Conservation (phyloP, 2,797 vertebrate species). For the Anas flavirostris region DNA sequence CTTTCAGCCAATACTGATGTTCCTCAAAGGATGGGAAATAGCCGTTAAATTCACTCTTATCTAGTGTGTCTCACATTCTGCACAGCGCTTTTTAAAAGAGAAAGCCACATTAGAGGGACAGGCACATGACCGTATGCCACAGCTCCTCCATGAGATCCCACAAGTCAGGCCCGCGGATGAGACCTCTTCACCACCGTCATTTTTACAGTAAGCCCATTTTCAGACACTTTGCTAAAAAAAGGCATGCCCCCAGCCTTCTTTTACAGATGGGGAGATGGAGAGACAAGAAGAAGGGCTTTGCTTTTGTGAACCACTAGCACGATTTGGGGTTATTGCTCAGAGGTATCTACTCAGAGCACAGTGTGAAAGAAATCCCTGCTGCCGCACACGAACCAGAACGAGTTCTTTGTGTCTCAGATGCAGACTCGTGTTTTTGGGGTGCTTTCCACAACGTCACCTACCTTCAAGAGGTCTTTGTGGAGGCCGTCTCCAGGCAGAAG, state of each 20-base stretch:
- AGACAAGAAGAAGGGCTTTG: neutral
- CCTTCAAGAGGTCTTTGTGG: neutral
- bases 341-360: neutral
- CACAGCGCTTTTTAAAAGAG: neutral
- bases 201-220: neutral
- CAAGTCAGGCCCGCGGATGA: neutral
- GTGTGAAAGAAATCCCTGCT: neutral
- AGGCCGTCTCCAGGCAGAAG: neutral
- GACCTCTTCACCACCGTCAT: neutral
- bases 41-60: slow-evolving; percentile 36
- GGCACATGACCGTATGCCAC: neutral
- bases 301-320: neutral
- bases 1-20: slow-evolving; percentile 46
- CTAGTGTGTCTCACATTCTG: slow-evolving; percentile 2
- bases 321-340: neutral
- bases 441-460: neutral
- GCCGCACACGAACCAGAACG: neutral
- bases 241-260: neutral
- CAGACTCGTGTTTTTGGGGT: neutral
- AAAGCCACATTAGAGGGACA: neutral
- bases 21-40: slow-evolving; percentile 46
- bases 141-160: neutral
- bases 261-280: neutral
- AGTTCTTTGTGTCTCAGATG: neutral
- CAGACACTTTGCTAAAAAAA: neutral